A percentile compares a stretch with the other conserved stretches of the same genome.
Conservation (phyloP, 2,113 vertebrate genomes). For the Myotis davidii region DNA sequence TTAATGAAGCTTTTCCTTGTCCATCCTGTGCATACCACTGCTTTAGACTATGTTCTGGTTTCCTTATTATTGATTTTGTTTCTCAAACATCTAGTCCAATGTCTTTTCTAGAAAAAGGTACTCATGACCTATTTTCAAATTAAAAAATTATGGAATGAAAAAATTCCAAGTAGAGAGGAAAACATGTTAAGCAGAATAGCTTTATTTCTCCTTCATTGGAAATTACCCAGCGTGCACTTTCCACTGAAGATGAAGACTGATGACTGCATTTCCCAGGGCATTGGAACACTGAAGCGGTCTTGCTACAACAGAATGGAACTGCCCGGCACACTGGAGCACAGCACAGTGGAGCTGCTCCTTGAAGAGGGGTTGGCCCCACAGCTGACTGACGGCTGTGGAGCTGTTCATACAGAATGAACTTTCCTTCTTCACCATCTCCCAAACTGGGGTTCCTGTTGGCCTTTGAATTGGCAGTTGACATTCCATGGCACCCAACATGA, state of each 20-base stretch:
- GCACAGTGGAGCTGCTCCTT: not conserved
- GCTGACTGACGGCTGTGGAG: too few relatives aligned
- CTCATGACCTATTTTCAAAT: slow-evolving; percentile 5
- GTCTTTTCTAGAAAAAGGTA: not conserved
- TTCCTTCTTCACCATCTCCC: not conserved
- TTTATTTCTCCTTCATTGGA: not conserved
- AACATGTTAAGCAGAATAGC: not conserved
- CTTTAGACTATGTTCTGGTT: not conserved
- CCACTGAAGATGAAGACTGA: not conserved
- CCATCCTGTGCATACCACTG: not conserved
- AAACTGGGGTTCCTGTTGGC: not conserved
- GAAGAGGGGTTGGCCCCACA: not conserved
- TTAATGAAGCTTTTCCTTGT: not conserved
- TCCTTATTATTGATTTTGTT: not conserved
- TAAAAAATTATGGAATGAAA: not conserved
- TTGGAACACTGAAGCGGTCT: not conserved
- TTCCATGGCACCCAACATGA: not conserved
- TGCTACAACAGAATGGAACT: not conserved
- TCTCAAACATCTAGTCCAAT: not conserved
- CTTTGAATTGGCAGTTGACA: not conserved
- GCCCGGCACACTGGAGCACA: not conserved
- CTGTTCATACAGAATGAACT: not conserved
- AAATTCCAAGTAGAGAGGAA: not conserved
- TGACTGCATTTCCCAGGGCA: not conserved
- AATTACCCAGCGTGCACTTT: not conserved